These are phyloP conservation scores for Pterostichus niger DNA, from an alignment of 2,888 invertebrate species.

Conservation along the genomic window DNA sequence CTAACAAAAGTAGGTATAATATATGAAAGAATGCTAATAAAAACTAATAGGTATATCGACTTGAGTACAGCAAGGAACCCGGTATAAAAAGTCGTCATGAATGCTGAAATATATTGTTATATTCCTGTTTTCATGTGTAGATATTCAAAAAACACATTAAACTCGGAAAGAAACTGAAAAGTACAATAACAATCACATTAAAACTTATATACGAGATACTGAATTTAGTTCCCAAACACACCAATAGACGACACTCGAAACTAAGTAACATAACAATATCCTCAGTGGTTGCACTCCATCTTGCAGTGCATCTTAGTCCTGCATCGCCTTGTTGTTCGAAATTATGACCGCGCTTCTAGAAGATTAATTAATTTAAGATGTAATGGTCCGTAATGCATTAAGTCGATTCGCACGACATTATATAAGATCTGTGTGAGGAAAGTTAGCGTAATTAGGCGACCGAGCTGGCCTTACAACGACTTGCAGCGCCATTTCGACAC, in stretches of 20 bases:
- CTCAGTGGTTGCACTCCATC: background rate
- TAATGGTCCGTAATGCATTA: constrained; percentile 77
- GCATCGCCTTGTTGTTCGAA: constrained; percentile 60
- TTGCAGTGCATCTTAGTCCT: background rate
- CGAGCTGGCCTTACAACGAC: constrained; percentile 47
- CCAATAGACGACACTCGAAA: constrained; percentile 12
- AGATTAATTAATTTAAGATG: constrained; percentile 80
- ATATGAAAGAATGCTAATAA: background rate
- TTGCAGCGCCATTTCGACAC: constrained; percentile 55
- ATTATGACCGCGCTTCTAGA: constrained; percentile 54
- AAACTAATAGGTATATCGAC: too few relatives aligned
- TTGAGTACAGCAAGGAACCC: too few relatives aligned
- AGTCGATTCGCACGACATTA: constrained; percentile 71
- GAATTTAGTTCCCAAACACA: background rate
- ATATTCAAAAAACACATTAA: constrained; percentile 1
- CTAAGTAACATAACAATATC: background rate
- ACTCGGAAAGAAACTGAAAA: constrained; percentile 5
- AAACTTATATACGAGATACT: background rate
- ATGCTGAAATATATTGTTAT: background rate
- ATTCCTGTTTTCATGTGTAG: background rate
- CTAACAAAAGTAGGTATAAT: background rate
- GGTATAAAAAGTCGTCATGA: too few relatives aligned
- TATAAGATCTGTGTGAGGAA: constrained; percentile 68
- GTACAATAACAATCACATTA: constrained; percentile 8
- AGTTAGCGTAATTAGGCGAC: constrained; percentile 68